Evolutionary conservation across 2,113 vertebrate species (phyloP).

Genomic region (Prionailurus bengalensis): DNA sequence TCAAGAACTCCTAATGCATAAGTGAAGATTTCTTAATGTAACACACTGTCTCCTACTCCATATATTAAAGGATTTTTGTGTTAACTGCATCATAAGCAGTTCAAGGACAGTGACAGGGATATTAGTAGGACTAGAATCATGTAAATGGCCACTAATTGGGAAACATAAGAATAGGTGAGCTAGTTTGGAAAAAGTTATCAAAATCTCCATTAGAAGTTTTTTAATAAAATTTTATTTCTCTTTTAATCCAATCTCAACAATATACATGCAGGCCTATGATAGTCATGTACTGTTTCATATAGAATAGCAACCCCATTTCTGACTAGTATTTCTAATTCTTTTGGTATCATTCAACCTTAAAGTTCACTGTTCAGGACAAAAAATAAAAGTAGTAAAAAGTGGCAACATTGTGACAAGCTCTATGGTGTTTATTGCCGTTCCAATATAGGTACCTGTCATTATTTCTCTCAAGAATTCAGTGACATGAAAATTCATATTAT

Average conservation of each 20-base stretch:
- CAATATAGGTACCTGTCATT: not conserved
- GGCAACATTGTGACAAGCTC: not conserved
- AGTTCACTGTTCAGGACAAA: not conserved
- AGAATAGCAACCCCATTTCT: not conserved
- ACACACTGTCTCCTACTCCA: not conserved
- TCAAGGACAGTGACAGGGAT: not conserved
- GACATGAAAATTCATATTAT: not conserved
- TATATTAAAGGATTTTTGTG: not conserved
- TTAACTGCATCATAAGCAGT: not conserved
- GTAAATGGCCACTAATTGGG: not conserved
- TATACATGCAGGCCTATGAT: not conserved
- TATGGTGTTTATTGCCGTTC: not conserved
- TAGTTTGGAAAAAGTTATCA: not conserved
- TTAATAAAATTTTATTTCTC: not conserved
- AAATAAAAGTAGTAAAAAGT: not conserved
- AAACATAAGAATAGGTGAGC: not conserved
- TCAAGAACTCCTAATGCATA: not conserved
- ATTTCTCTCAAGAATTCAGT: not conserved
- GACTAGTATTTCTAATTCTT: not conserved
- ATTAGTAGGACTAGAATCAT: not conserved
- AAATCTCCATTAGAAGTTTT: not conserved
- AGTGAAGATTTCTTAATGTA: not conserved
- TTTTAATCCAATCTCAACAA: not conserved
- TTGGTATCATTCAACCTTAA: not conserved
- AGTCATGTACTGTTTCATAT: not conserved